phyloP scores from a whole-genome alignment of 1,140 invertebrate species.

The Cylas formicarius region DNA sequence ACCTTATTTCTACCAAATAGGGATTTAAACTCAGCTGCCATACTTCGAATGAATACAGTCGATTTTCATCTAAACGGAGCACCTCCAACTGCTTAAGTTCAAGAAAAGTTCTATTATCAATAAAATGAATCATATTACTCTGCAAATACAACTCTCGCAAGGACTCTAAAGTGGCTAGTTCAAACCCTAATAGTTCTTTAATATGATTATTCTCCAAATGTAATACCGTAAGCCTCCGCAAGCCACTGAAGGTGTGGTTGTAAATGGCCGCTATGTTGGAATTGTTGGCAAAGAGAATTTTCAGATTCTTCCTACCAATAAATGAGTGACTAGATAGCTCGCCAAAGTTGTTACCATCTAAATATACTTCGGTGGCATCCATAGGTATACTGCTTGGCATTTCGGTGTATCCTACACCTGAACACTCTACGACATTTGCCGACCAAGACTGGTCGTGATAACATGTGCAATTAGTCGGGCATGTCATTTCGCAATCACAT shows the following conservation, averaged over 20 bases:
- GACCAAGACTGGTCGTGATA: conserved; percentile 93
- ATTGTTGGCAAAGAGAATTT: conserved; percentile 80
- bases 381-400: conserved; percentile 85
- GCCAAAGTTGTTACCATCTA: conserved; percentile 84
- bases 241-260: conserved; percentile 85
- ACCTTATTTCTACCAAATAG: conserved; percentile 68
- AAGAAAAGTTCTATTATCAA: conserved; percentile 78
- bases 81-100: conserved; percentile 74
- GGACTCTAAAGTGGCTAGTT: conserved; percentile 73
- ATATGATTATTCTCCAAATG: conserved; percentile 82
- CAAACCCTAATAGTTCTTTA: conserved; percentile 70
- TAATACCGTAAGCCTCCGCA: conserved; percentile 65
- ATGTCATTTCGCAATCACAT: conserved; percentile 93
- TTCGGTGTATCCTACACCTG: conserved; percentile 66
- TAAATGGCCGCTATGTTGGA: conserved; percentile 76
- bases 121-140: conserved; percentile 74
- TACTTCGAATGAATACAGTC: conserved; percentile 68
- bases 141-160: conserved; percentile 81
- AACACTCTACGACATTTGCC: conserved; percentile 88
- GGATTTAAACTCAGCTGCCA: conserved; percentile 69
- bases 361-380: conserved; percentile 89
- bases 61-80: conserved; percentile 77
- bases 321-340: conserved; percentile 84
- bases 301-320: conserved; percentile 81
- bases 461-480: conserved; percentile 86